A percentile compares a stretch with the other conserved stretches of the same genome.
These are phyloP conservation scores for Procavia capensis DNA, from an alignment of 2,113 vertebrate species.

Conservation along the genomic window DNA sequence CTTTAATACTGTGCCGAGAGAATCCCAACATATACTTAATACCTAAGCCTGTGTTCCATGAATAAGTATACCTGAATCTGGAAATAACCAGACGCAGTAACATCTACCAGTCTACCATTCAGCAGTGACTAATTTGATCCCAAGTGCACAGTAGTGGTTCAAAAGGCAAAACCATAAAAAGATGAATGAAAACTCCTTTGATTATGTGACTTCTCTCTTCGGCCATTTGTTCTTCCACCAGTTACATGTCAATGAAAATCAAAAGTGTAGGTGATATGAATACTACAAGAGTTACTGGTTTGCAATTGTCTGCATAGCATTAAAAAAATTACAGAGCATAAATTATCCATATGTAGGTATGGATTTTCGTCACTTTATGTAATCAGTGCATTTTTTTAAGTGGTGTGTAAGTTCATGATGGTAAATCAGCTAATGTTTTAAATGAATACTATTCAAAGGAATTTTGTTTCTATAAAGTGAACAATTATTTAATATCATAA, in stretches of 20 bases:
- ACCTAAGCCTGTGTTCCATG: background rate
- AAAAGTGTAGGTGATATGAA: constrained; percentile 11
- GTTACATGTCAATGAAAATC: constrained; percentile 49
- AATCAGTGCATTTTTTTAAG: constrained; percentile 23
- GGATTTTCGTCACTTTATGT: background rate
- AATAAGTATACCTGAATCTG: background rate
- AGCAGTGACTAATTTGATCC: background rate
- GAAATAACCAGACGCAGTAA: background rate
- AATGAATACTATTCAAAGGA: constrained; percentile 12
- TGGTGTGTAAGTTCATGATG: constrained; percentile 30
- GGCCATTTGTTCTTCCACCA: background rate
- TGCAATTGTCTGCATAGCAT: constrained; percentile 19
- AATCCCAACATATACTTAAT: background rate
- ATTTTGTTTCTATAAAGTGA: background rate
- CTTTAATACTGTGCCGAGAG: background rate
- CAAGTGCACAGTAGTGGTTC: background rate
- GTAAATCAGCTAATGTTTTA: constrained; percentile 48
- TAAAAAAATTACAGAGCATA: constrained; percentile 22
- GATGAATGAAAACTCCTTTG: background rate
- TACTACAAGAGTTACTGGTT: constrained; percentile 3
- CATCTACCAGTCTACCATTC: background rate
- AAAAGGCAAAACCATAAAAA: background rate
- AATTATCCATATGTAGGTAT: background rate
- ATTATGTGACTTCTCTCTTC: background rate
- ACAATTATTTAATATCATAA: constrained; percentile 23